A percentile compares a stretch with the other conserved stretches of the same genome.
These are phyloP conservation scores for Venustoraphidia nigricollis DNA, from an alignment of 2,888 invertebrate species.

Conservation along the genomic window DNA sequence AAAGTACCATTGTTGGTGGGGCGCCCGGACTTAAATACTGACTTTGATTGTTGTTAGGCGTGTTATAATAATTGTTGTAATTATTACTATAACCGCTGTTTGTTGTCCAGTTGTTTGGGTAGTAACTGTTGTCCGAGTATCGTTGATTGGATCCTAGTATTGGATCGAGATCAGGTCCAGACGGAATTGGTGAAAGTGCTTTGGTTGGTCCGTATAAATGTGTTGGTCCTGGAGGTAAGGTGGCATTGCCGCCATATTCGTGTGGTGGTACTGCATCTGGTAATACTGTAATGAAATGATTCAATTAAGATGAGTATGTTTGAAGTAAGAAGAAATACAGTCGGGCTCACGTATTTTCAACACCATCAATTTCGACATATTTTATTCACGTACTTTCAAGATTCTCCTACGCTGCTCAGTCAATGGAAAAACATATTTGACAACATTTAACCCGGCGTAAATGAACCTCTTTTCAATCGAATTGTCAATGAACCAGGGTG, in stretches of 20 bases:
- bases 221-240: slow-evolving; percentile 20
- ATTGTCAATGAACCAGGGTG: too few species aligned
- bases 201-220: slow-evolving; percentile 20
- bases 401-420: too few species aligned
- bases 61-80: slow-evolving; percentile 57
- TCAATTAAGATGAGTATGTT: too few species aligned
- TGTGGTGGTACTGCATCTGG: slow-evolving; percentile 19
- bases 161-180: slow-evolving; percentile 19
- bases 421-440: too few species aligned
- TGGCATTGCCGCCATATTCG: slow-evolving; percentile 23
- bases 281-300: slow-evolving; percentile 19
- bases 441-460: too few species aligned
- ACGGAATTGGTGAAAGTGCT: slow-evolving; percentile 7
- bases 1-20: slow-evolving; percentile 54
- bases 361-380: too few species aligned
- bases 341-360: too few species aligned
- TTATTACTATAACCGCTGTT: slow-evolving; percentile 37
- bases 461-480: too few species aligned
- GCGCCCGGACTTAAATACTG: slow-evolving; percentile 42
- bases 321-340: too few species aligned
- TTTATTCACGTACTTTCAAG: too few species aligned
- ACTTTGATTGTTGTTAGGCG: slow-evolving; percentile 39
- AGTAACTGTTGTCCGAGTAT: slow-evolving; percentile 31
- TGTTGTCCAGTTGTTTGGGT: slow-evolving; percentile 40
- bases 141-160: slow-evolving; percentile 20